Evolutionary conservation across 1,140 invertebrate species (phyloP), one percentile per base, ranked within the genome.

Genomic region (Choristoneura fumiferana): DNA sequence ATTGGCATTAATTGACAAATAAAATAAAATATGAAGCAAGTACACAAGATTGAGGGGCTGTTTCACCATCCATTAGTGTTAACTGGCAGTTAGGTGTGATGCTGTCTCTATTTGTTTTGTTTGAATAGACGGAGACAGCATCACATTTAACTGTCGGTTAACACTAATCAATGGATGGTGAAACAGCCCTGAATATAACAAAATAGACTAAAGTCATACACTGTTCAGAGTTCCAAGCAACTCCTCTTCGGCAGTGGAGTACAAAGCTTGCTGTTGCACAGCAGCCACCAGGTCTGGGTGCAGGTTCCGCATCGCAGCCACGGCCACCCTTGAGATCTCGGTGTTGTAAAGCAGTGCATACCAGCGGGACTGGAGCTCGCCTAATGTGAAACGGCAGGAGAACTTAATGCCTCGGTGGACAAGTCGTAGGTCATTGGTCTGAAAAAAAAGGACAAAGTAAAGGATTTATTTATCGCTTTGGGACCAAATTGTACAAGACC

Each of bases 291-390:
- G 90, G 83, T 99, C 97, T 0, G 96, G 96, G 91, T 98, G 96
- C 40, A 99, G 91, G 90, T 98, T 97, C 35, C 96, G 92, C 93
- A 99, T 98, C 0, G 98, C 96, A 62, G 95, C 94, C 5, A 98
- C 93, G 15, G 97, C 96, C 38, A 98, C 92, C 67, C 96, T 92
- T 8, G 94, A 97, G 35, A 97, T 93, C 38, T 95, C 93, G 39
- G 96, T 94, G 87, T 99, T 97, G 84, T 99, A 99, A 1, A 99
- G 89, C 43, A 99, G 78, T 8, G 96, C 95, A 90, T 98, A 98
- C 98, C 98, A 99, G 58, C 98, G 92, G 60, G 97, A 96, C 76
- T 98, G 96, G 18, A 99, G 93, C 84, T 99, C 98, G 81, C 96
- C 94, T 9, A 98, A 85, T 0, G 97, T 98, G 81, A 99, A 99